These are phyloP conservation scores for Chroicocephalus ridibundus DNA, from an alignment of 2,113 vertebrate genomes.

Conservation along the genomic window DNA sequence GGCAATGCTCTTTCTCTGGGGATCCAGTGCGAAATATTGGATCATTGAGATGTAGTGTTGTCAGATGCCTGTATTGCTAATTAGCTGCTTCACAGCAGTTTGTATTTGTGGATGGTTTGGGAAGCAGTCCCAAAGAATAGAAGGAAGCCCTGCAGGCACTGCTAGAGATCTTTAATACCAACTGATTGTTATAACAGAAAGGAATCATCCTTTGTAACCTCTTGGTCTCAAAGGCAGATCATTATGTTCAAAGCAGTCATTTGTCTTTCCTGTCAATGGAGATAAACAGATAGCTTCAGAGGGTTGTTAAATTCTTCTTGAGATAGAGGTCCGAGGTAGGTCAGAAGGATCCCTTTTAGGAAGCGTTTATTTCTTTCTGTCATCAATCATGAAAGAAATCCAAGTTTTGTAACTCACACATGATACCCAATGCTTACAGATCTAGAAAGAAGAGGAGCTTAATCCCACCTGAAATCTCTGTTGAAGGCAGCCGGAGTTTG, in stretches of 20 bases:
- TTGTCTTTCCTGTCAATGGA: background rate
- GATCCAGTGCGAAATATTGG: background rate
- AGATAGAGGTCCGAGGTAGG: background rate
- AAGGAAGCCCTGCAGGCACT: background rate
- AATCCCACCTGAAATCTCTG: background rate
- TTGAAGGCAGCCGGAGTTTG: background rate
- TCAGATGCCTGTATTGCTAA: background rate
- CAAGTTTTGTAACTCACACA: background rate
- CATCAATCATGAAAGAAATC: background rate
- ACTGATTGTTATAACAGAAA: background rate
- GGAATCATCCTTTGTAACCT: background rate
- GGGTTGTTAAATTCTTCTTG: background rate
- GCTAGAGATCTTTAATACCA: background rate
- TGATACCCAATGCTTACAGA: background rate
- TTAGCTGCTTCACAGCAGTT: background rate
- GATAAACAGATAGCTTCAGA: background rate
- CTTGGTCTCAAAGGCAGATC: background rate
- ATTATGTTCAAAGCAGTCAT: background rate
- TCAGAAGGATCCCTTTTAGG: background rate
- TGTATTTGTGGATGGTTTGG: background rate
- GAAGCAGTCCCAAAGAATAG: background rate
- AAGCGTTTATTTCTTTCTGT: background rate
- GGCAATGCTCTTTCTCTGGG: background rate
- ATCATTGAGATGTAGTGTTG: background rate
- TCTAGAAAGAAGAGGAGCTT: background rate